These are phyloP conservation scores for Cryptocheilus praepositus DNA, from an alignment of 2,888 invertebrate genomes.

Conservation along the genomic window DNA sequence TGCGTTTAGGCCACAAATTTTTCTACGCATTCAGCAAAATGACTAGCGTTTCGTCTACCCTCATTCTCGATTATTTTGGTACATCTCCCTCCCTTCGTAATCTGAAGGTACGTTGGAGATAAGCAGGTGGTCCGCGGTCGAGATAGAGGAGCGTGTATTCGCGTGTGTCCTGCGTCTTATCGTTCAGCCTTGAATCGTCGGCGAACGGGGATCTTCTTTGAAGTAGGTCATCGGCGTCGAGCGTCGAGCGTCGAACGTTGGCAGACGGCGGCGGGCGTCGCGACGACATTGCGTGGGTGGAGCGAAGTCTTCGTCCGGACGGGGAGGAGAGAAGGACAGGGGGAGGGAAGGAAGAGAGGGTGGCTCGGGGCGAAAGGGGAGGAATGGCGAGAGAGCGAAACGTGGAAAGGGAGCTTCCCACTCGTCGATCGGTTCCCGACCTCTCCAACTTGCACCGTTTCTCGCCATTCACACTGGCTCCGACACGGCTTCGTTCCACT, in stretches of 20 bases:
- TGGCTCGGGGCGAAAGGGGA: constrained; percentile 17
- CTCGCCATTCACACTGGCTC: constrained; percentile 55
- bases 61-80: too few species aligned
- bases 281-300: constrained; percentile 61
- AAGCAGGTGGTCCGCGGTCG: not conserved
- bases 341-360: constrained; percentile 16
- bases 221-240: constrained; percentile 48
- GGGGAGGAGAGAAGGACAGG: too few species aligned
- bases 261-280: constrained; percentile 43
- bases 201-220: constrained; percentile 30
- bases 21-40: too few species aligned
- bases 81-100: too few species aligned
- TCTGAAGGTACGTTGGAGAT: not conserved
- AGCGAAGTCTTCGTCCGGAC: constrained; percentile 49
- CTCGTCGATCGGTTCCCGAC: constrained; percentile 68
- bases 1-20: too few species aligned
- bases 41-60: too few species aligned
- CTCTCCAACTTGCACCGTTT: constrained; percentile 66
- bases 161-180: constrained; percentile 14
- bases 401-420: constrained; percentile 30
- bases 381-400: constrained; percentile 21
- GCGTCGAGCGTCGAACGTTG: constrained; percentile 34
- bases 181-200: constrained; percentile 27
- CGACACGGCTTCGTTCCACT: constrained; percentile 43
- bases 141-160: not conserved